These are phyloP conservation scores for Drosophila vallismaia DNA, from an alignment of 2,888 invertebrate species.

Conservation along the genomic window DNA sequence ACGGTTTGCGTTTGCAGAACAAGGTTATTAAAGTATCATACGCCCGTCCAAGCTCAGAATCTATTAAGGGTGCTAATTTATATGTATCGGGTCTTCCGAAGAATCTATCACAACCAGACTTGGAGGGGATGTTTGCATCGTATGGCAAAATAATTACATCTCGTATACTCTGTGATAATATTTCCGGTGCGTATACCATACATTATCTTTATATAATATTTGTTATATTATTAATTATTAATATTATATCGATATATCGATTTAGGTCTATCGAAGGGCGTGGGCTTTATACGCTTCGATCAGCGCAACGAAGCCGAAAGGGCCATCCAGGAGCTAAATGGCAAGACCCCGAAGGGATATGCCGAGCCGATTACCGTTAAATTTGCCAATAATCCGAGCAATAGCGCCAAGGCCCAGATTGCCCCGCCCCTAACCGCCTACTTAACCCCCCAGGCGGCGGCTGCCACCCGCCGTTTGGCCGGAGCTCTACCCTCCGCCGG, in stretches of 20 bases:
- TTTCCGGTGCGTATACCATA: conserved; percentile 81
- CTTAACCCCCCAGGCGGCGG: conserved; percentile 90
- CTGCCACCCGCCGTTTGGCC: conserved; percentile 90
- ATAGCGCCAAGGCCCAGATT: conserved; percentile 90
- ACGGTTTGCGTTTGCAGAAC: conserved; percentile 98
- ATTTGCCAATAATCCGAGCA: conserved; percentile 96
- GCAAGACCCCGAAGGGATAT: conserved; percentile 94
- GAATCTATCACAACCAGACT: conserved; percentile 97
- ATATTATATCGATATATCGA: not conserved
- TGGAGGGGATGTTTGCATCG: conserved; percentile 96
- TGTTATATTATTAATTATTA: not conserved
- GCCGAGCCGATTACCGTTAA: conserved; percentile 96
- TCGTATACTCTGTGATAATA: conserved; percentile 97
- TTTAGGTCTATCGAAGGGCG: conserved; percentile 95
- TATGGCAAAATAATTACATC: conserved; percentile 98
- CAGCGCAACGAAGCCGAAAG: conserved; percentile 95
- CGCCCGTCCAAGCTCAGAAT: conserved; percentile 98
- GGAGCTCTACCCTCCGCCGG: conserved; percentile 89
- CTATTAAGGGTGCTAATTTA: conserved; percentile 98
- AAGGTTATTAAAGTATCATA: conserved; percentile 99
- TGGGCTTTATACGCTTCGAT: conserved; percentile 97
- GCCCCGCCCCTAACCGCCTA: conserved; percentile 93
- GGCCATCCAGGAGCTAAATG: conserved; percentile 95
- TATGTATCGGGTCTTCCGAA: conserved; percentile 99
- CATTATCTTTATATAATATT: not conserved